A percentile compares a stretch with the other conserved stretches of the same genome.
Conservation (phyloP, 2,797 vertebrate genomes). For the Xyrichtys novacula region DNA sequence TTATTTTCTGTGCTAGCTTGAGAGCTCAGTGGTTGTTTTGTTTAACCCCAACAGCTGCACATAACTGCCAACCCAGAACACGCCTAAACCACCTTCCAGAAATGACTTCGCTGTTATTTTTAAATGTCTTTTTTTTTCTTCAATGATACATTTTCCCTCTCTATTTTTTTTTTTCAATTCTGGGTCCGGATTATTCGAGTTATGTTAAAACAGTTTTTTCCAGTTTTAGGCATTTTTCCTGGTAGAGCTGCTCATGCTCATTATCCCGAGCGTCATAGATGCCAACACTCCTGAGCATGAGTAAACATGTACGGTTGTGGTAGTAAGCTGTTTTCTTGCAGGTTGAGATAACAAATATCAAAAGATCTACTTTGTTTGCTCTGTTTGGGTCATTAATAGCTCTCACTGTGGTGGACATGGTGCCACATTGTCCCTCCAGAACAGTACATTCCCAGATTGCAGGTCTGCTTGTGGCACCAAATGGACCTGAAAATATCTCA, state of each 20-base stretch:
- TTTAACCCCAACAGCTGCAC: conserved; percentile 65
- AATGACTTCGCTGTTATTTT: conserved; percentile 42
- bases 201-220: conserved; percentile 23
- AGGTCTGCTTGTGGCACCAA: too few species aligned
- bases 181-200: conserved; percentile 20
- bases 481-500: too few species aligned
- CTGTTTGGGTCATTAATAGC: too few species aligned
- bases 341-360: conserved; percentile 35
- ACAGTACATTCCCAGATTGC: too few species aligned
- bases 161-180: conserved; percentile 5
- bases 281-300: too few species aligned
- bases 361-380: conserved; percentile 3
- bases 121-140: conserved; percentile 4
- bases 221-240: conserved; percentile 50
- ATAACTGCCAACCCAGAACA: conserved; percentile 47
- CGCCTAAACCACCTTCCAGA: conserved; percentile 44
- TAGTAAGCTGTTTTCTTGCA: conserved; percentile 44
- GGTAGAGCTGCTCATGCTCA: conserved; percentile 60
- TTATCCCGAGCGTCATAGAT: too few species aligned
- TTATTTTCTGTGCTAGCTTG: conserved; percentile 62
- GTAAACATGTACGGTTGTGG: conserved; percentile 7
- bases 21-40: conserved; percentile 66
- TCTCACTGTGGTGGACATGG: too few species aligned
- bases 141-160: conserved; percentile 12
- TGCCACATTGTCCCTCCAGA: too few species aligned